Percentiles rank a stretch among this genome's conserved stretches.
These are phyloP conservation scores for Sciaenops ocellatus DNA, from an alignment of 2,797 vertebrate species.

Conservation along the genomic window DNA sequence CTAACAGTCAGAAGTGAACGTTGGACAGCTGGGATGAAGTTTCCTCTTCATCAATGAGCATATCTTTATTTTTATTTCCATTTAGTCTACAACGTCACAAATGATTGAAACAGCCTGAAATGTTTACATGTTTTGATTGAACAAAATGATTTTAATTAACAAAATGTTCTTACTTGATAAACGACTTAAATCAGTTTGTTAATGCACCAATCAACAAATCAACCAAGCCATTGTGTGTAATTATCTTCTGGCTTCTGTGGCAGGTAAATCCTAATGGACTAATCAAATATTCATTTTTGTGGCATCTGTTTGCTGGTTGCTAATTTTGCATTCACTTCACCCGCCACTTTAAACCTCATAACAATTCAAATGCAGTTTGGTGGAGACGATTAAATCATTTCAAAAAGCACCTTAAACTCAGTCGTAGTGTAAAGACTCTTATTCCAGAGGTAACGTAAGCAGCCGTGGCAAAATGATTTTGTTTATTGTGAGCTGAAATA, in stretches of 20 bases:
- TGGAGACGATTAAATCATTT: not conserved
- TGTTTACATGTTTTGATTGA: not conserved
- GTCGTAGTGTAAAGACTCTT: not conserved
- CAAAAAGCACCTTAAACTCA: not conserved
- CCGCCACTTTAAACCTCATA: conserved; percentile 5
- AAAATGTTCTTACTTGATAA: not conserved
- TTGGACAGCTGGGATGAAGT: not conserved
- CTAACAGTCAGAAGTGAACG: not conserved
- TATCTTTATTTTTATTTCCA: not conserved
- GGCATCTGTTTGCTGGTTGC: not conserved
- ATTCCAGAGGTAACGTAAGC: not conserved
- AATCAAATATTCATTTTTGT: not conserved
- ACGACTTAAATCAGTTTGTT: not conserved
- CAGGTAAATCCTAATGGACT: too few relatives aligned
- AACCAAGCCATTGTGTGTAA: conserved; percentile 2
- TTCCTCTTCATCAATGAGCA: not conserved
- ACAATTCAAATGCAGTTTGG: not conserved
- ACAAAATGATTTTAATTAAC: not conserved
- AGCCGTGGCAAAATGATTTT: not conserved
- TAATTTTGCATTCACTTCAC: conserved; percentile 28
- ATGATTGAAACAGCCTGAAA: not conserved
- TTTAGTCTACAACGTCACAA: not conserved
- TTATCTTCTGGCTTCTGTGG: conserved; percentile 1
- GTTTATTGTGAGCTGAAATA: conserved; percentile 14
- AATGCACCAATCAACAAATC: not conserved